phyloP scores from a whole-genome alignment of 2,888 invertebrate species.

The Dolichomitus sp. region DNA sequence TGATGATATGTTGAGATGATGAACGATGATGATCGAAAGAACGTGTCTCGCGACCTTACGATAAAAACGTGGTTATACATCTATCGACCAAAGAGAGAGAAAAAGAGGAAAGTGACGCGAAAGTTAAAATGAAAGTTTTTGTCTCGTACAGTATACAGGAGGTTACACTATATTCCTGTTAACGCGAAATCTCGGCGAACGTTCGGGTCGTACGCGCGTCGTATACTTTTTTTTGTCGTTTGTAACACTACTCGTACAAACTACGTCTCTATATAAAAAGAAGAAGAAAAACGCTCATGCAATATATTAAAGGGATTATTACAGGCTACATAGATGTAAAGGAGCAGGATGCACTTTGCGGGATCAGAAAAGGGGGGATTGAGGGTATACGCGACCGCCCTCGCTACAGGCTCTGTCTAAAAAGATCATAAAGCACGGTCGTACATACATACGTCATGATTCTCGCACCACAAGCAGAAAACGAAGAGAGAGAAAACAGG shows the following conservation, averaged over 20 bases:
- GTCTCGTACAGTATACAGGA: neutral
- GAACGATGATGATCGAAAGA: constrained; percentile 26
- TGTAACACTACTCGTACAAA: constrained; percentile 52
- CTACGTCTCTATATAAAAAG: constrained; percentile 67
- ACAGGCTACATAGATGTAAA: constrained; percentile 27
- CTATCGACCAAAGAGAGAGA: constrained; percentile 30
- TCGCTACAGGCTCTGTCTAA: constrained; percentile 41
- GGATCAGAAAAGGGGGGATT: constrained; percentile 16
- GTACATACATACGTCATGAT: constrained; percentile 65
- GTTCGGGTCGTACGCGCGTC: constrained; percentile 4
- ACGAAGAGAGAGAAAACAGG: constrained; percentile 17
- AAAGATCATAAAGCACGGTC: constrained; percentile 57
- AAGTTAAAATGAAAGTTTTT: constrained; percentile 33
- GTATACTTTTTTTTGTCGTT: constrained; percentile 18
- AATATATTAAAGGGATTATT: constrained; percentile 52
- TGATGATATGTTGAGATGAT: constrained; percentile 14
- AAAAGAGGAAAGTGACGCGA: constrained; percentile 25
- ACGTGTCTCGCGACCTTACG: constrained; percentile 10
- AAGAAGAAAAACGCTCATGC: constrained; percentile 57
- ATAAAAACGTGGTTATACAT: constrained; percentile 11
- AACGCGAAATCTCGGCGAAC: constrained; percentile 8
- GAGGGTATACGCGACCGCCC: constrained; percentile 40
- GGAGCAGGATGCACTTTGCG: constrained; percentile 20
- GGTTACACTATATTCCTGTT: neutral
- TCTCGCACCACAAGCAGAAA: constrained; percentile 55